Evolutionary conservation across 2,888 invertebrate genomes (phyloP).

Genomic region (Apodemia mormo): DNA sequence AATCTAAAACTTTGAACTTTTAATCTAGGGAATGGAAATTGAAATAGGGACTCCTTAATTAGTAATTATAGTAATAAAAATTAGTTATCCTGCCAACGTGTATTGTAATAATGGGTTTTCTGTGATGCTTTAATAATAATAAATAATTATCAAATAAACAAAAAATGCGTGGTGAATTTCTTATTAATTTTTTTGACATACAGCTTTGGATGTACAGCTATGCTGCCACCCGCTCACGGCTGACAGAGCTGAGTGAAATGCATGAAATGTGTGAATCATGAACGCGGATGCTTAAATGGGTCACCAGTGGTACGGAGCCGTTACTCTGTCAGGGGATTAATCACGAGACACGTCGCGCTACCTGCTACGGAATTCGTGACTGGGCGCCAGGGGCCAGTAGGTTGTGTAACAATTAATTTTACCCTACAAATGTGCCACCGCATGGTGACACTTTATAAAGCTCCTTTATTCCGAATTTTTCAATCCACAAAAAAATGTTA

Average conservation of each 20-base stretch:
- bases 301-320: constrained; percentile 8
- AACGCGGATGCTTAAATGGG: not conserved
- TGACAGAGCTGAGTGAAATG: not conserved
- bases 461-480: too few relatives aligned
- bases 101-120: too few relatives aligned
- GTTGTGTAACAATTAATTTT: not conserved
- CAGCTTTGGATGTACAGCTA: not conserved
- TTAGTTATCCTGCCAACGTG: too few relatives aligned
- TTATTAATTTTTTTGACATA: not conserved
- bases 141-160: too few relatives aligned
- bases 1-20: too few relatives aligned
- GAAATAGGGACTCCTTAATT: too few relatives aligned
- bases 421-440: not conserved
- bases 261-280: constrained; percentile 13
- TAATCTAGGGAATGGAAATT: too few relatives aligned
- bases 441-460: too few relatives aligned
- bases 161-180: too few relatives aligned
- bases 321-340: constrained; percentile 15
- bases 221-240: not conserved
- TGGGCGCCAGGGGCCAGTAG: not conserved
- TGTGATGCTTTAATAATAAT: too few relatives aligned
- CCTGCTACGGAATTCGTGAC: constrained; percentile 1
- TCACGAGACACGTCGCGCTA: not conserved
- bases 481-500: too few relatives aligned
- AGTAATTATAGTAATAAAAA: too few relatives aligned